These are phyloP conservation scores for Eucriotettix oculatus DNA, from an alignment of 2,888 invertebrate species.

Conservation along the genomic window DNA sequence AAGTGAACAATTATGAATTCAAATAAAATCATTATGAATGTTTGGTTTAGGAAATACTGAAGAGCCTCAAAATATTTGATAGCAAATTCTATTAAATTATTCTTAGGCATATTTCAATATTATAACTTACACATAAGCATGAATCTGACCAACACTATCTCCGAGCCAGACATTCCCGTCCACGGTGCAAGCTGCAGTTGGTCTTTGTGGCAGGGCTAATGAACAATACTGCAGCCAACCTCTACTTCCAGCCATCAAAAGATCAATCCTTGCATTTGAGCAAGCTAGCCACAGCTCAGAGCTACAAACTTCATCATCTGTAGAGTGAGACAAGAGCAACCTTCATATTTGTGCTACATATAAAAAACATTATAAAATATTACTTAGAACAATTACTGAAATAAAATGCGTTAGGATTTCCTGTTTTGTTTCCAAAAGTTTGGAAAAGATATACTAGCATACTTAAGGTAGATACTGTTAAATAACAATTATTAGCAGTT, in stretches of 20 bases:
- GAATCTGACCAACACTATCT: conserved; percentile 69
- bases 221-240: conserved; percentile 47
- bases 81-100: too few species aligned
- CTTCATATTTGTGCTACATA: background rate
- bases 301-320: conserved; percentile 34
- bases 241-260: conserved; percentile 34
- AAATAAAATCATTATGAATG: too few species aligned
- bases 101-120: background rate
- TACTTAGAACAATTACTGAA: too few species aligned
- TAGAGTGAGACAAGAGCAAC: conserved; percentile 1
- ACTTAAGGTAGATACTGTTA: too few species aligned
- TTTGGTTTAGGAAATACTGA: too few species aligned
- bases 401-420: too few species aligned
- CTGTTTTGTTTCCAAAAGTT: too few species aligned
- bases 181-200: conserved; percentile 24
- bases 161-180: conserved; percentile 76
- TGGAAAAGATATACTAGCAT: too few species aligned
- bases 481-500: too few species aligned
- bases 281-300: conserved; percentile 61
- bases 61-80: too few species aligned
- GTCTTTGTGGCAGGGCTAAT: conserved; percentile 22
- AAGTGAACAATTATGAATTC: too few species aligned
- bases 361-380: too few species aligned
- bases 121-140: conserved; percentile 47
- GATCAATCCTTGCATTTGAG: conserved; percentile 45